These are phyloP conservation scores for Hiodon alosoides DNA, from an alignment of 2,113 vertebrate species.

Conservation along the genomic window DNA sequence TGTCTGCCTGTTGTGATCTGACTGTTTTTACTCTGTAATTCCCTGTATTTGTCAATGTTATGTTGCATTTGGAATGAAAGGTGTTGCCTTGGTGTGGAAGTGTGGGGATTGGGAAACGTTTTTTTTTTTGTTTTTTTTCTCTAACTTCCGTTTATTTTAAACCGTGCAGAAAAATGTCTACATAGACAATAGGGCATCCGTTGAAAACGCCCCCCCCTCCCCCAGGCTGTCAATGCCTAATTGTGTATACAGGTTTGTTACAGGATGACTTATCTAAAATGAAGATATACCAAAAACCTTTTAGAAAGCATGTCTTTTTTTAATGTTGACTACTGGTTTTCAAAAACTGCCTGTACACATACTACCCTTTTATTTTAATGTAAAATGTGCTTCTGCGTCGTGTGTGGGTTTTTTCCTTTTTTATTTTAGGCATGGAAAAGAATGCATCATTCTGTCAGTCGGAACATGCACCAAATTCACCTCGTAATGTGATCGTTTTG, in stretches of 20 bases:
- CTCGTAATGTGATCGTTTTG: conserved; percentile 46
- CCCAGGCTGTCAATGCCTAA: conserved; percentile 53
- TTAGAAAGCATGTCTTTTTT: conserved; percentile 67
- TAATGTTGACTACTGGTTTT: conserved; percentile 69
- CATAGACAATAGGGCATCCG: conserved; percentile 48
- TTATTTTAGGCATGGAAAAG: conserved; percentile 48
- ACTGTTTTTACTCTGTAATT: conserved; percentile 82
- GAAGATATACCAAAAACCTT: conserved; percentile 47
- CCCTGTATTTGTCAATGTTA: conserved; percentile 63
- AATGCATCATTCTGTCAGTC: conserved; percentile 38
- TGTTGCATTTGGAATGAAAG: conserved; percentile 79
- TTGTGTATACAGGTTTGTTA: conserved; percentile 49
- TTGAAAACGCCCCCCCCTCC: conserved; percentile 53
- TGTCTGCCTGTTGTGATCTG: conserved; percentile 79
- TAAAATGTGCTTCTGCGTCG: conserved; percentile 60
- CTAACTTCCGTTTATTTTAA: conserved; percentile 51
- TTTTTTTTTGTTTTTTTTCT: conserved; percentile 29
- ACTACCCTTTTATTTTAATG: conserved; percentile 48
- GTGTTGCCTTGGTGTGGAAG: conserved; percentile 63
- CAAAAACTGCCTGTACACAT: conserved; percentile 54
- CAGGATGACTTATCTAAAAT: conserved; percentile 45
- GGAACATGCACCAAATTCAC: conserved; percentile 57
- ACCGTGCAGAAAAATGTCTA: conserved; percentile 54
- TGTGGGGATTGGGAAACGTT: conserved; percentile 62
- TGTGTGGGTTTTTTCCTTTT: conserved; percentile 49